Conservation (phyloP, 2,113 vertebrate genomes). For the Datnioides undecimradiatus region DNA sequence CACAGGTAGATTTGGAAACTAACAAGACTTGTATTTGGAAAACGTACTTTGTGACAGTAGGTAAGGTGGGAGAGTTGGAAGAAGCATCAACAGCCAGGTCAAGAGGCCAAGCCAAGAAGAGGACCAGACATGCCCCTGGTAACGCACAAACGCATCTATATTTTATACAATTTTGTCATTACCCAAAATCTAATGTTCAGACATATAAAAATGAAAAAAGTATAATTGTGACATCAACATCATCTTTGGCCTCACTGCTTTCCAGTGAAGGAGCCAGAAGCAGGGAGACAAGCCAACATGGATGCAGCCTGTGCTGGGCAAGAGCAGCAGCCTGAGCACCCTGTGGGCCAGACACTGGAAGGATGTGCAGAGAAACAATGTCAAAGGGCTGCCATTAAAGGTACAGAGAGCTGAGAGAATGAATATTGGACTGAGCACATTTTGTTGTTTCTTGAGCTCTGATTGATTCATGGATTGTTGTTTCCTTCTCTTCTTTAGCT, state of each 20-base stretch:
- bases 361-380: neutral
- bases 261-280: neutral
- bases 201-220: no score
- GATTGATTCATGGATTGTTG: neutral
- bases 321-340: no score
- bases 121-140: constrained; percentile 29
- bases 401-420: no score
- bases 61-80: constrained; percentile 54
- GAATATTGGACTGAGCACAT: neutral
- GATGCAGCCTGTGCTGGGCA: neutral
- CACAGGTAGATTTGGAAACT: neutral
- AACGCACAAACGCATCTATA: neutral
- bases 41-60: constrained; percentile 43
- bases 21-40: no score
- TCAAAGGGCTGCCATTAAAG: no score
- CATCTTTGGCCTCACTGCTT: no score
- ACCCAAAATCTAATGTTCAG: no score
- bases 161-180: no score
- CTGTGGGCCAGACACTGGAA: neutral
- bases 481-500: constrained; percentile 42
- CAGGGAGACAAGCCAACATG: rapidly evolving
- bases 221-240: no score
- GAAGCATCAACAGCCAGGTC: constrained; percentile 11
- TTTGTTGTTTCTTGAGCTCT: no score
- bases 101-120: constrained; percentile 31